A percentile compares a stretch with the other conserved stretches of the same genome.
Conservation (phyloP, 1,140 invertebrate species). For the Orchesella cincta region DNA sequence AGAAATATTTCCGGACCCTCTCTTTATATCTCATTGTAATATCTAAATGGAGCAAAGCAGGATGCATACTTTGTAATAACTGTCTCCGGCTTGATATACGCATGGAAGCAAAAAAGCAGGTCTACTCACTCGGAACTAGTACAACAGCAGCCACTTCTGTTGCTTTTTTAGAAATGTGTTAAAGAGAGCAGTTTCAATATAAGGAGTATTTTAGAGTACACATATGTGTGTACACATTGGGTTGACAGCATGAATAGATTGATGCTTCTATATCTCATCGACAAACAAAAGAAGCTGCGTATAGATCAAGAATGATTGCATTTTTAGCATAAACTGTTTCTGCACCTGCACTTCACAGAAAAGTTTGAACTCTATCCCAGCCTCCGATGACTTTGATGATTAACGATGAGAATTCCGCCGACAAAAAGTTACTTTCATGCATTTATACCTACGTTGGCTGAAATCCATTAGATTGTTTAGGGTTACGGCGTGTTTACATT, state of each 20-base stretch:
- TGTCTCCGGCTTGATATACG: not conserved
- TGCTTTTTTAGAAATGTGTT: no score
- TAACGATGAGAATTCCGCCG: conserved; percentile 4
- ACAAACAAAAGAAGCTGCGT: not conserved
- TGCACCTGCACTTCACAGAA: not conserved
- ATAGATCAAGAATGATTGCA: not conserved
- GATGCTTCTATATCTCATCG: not conserved
- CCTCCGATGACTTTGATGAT: not conserved
- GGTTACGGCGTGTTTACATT: no score
- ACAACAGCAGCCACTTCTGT: no score
- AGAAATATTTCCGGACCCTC: not conserved
- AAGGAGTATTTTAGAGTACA: no score
- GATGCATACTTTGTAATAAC: conserved; percentile 12
- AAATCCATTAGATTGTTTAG: no score
- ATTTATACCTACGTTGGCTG: no score
- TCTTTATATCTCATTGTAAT: not conserved
- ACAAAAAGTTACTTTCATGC: no score
- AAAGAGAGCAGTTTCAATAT: no score
- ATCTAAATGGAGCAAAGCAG: not conserved
- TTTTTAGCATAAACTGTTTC: not conserved
- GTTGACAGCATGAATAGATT: not conserved
- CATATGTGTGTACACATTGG: no score
- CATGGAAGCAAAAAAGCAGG: no score
- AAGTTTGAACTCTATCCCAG: no score
- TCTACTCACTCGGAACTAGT: no score